Conservation (phyloP, 2,113 vertebrate genomes). For the Leucosticte australis region DNA sequence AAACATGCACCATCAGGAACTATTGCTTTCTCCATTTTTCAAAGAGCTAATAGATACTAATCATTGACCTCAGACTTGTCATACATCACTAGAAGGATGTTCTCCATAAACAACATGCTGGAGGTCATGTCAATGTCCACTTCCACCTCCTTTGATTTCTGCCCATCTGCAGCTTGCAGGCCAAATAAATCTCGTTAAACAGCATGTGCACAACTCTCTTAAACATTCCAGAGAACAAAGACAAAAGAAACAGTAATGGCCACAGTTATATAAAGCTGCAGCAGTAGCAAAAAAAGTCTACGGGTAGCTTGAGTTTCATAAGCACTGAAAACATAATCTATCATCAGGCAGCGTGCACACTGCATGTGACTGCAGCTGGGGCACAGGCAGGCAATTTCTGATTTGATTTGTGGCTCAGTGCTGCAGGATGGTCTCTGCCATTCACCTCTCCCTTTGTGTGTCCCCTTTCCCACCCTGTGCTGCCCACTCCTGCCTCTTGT, state of each 20-base stretch:
- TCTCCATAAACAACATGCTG: conserved; percentile 66
- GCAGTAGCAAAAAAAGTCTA: conserved; percentile 50
- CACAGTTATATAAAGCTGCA: conserved; percentile 49
- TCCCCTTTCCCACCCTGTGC: background rate
- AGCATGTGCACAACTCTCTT: conserved; percentile 65
- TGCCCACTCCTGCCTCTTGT: background rate
- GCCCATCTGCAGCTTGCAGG: conserved; percentile 64
- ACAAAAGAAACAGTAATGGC: conserved; percentile 55
- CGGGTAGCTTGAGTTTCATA: conserved; percentile 34
- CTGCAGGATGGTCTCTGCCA: background rate
- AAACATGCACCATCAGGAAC: conserved; percentile 64
- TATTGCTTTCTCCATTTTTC: conserved; percentile 64
- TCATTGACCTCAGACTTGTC: conserved; percentile 65
- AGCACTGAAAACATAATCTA: conserved; percentile 43
- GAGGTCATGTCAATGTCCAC: conserved; percentile 67
- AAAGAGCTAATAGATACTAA: conserved; percentile 65
- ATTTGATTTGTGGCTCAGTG: background rate
- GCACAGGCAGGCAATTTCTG: background rate
- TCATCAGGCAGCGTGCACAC: background rate
- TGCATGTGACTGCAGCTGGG: background rate
- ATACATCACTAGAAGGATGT: conserved; percentile 67
- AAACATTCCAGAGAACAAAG: conserved; percentile 70
- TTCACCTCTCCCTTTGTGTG: background rate
- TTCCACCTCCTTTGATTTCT: conserved; percentile 71
- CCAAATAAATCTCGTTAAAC: conserved; percentile 69